A percentile compares a stretch with the other conserved stretches of the same genome.
phyloP scores from a whole-genome alignment of 2,888 invertebrate species.

The Clunio marinus region DNA sequence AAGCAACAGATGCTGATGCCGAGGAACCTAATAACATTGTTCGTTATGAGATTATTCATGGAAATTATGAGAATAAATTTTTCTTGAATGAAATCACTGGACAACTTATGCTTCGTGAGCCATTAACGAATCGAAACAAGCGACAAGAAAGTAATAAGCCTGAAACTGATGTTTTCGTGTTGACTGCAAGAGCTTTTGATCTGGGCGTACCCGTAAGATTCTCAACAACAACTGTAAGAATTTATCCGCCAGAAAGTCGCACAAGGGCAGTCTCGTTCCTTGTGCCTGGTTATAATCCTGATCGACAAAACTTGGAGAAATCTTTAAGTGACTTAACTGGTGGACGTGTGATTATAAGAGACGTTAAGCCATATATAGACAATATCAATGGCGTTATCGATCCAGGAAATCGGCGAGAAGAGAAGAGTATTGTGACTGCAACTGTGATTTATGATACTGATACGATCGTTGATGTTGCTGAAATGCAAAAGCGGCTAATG shows the following conservation, averaged over 20 bases:
- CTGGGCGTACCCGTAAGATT: conserved; percentile 74
- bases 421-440: conserved; percentile 67
- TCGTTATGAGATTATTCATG: conserved; percentile 75
- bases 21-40: conserved; percentile 81
- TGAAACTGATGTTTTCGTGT: conserved; percentile 58
- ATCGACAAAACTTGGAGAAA: conserved; percentile 68
- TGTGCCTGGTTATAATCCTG: conserved; percentile 71
- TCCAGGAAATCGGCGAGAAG: conserved; percentile 56
- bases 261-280: conserved; percentile 76
- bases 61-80: conserved; percentile 71
- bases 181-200: conserved; percentile 77
- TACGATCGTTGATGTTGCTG: conserved; percentile 66
- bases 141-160: conserved; percentile 53
- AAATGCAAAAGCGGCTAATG: conserved; percentile 60
- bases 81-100: conserved; percentile 71
- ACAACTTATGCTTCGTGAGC: conserved; percentile 60
- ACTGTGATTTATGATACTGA: conserved; percentile 64
- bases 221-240: conserved; percentile 67
- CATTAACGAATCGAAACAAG: conserved; percentile 52
- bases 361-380: conserved; percentile 64
- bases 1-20: conserved; percentile 78
- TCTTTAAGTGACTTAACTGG: conserved; percentile 74
- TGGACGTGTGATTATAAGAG: conserved; percentile 69
- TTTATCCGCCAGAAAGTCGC: conserved; percentile 73
- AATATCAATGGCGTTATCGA: conserved; percentile 57